Evolutionary conservation across 2,888 invertebrate genomes (phyloP), one percentile per base, ranked within the genome.

Genomic region (Galeruca laticollis): DNA sequence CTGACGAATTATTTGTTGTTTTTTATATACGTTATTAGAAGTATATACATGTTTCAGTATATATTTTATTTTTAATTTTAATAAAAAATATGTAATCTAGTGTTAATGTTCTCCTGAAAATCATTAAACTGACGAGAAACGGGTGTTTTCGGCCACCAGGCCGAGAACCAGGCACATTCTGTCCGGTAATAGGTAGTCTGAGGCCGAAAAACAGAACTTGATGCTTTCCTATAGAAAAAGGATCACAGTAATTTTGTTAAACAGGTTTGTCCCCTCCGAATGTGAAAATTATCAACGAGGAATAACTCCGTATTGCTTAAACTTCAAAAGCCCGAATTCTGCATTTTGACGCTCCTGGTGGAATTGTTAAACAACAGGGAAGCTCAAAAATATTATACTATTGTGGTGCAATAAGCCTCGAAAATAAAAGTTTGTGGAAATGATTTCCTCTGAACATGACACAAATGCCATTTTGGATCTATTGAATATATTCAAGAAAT

Each of bases 191-290:
- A n/a, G n/a, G n/a, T n/a, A n/a, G n/a, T n/a, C n/a, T n/a, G n/a
- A n/a, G n/a, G n/a, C n/a, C n/a, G n/a, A n/a, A n/a, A n/a, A n/a
- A n/a, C 13, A 35, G 35, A 35, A 35, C 35, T 67, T 31, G 60
- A 67, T 26, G 20, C 35, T 10, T 43, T 60, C 31, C 35, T 66
- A 10, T 67, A 67, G 15, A 54, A 59, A 60, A 67, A 60, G 21
- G 43, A 51, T 10, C 60, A 68, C 31, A 21, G 40, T 8, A 47
- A 37, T 13, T 68, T 68, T 20, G 54, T 68, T n/a, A 20, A 51
- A 11, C 56, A 68, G 21, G 56, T 68, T 20, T 61, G 51, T 68
- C 60, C 1, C 68, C 61, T 4, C 20, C 61, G 20, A 68, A 68
- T 61, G 21, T 61, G 2, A 68, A 61, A 54, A 54, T 68, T 15